Percentiles rank a stretch among this genome's conserved stretches.
Evolutionary conservation across 2,797 vertebrate species (phyloP).

Genomic region (Microctenopoma stevenorrisi): DNA sequence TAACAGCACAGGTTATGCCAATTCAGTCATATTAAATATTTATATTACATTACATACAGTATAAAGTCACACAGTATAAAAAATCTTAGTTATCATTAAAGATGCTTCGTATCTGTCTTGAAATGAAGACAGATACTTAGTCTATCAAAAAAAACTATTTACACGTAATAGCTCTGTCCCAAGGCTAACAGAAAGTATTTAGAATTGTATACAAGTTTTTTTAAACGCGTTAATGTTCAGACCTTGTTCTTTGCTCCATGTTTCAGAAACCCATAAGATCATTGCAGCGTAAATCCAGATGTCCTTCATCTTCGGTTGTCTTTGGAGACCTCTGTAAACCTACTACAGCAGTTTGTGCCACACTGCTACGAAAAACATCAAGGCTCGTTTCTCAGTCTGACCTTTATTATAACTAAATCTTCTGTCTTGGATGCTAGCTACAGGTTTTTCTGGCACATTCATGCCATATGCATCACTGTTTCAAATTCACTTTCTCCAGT

Average conservation of each 20-base stretch:
- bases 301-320: conserved; percentile 29
- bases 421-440: conserved; percentile 8
- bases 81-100: not conserved
- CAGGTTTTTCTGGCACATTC: not conserved
- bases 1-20: not conserved
- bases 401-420: not conserved
- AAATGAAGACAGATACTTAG: not conserved
- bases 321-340: conserved; percentile 29
- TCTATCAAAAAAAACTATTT: not conserved
- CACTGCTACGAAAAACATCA: conserved; percentile 7
- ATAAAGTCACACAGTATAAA: not conserved
- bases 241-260: conserved; percentile 63
- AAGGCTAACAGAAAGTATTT: not conserved
- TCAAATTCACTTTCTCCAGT: conserved; percentile 14
- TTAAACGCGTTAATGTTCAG: conserved; percentile 38
- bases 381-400: not conserved
- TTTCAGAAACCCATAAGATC: conserved; percentile 37
- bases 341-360: not conserved
- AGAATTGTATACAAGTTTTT: not conserved
- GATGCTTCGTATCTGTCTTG: not conserved
- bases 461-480: not conserved
- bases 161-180: not conserved
- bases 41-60: not conserved
- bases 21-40: not conserved
- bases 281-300: conserved; percentile 48